Evolutionary conservation across 2,797 vertebrate genomes (phyloP).

Genomic region (Taeniopygia guttata): DNA sequence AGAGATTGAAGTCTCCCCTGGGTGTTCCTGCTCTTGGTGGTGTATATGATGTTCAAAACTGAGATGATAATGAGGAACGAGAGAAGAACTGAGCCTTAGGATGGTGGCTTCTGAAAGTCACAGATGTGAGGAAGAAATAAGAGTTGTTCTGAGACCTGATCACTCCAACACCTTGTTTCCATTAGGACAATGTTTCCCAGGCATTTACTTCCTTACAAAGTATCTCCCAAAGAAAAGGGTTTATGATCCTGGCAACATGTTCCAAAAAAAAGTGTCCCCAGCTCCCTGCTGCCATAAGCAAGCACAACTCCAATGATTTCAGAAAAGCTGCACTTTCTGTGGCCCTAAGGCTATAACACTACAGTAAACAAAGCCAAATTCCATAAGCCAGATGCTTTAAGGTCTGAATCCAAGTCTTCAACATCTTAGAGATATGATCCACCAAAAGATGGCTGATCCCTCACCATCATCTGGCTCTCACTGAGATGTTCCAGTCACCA

Average conservation of each 20-base stretch:
- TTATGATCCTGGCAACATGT: neutral
- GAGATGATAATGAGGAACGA: neutral
- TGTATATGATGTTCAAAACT: neutral
- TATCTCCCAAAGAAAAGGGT: slow-evolving; percentile 29
- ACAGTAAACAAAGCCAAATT: slow-evolving; percentile 43
- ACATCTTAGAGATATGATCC: neutral
- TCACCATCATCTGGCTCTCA: neutral
- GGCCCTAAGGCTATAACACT: slow-evolving; percentile 38
- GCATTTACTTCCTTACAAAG: slow-evolving; percentile 1
- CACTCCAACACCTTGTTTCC: neutral
- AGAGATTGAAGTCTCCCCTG: neutral
- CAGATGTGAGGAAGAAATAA: neutral
- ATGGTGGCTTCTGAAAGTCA: neutral
- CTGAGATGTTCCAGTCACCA: neutral
- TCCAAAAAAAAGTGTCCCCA: neutral
- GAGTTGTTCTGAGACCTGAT: neutral
- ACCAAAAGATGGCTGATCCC: neutral
- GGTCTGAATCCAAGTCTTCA: neutral
- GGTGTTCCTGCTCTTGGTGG: neutral
- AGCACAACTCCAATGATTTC: slow-evolving; percentile 30
- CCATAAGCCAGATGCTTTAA: slow-evolving; percentile 32
- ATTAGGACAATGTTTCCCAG: neutral
- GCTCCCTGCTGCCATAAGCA: slow-evolving; percentile 37
- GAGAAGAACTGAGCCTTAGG: neutral
- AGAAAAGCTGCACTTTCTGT: slow-evolving; percentile 48